These are phyloP conservation scores for Mustela nigripes DNA, from an alignment of 2,113 vertebrate species.

Conservation along the genomic window DNA sequence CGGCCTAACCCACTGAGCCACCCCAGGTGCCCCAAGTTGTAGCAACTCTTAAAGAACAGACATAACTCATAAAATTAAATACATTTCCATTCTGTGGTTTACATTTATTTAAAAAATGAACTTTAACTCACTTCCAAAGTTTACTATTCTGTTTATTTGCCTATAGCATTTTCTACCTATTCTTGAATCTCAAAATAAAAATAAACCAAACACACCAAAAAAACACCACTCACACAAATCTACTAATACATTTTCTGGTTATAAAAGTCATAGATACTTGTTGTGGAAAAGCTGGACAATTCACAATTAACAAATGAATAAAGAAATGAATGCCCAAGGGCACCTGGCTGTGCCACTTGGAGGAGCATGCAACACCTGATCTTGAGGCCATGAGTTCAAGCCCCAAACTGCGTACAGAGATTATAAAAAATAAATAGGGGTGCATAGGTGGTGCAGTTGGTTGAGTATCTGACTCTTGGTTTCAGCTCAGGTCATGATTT, in stretches of 20 bases:
- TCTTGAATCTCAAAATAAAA: neutral
- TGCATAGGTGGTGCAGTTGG: neutral
- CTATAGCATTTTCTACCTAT: neutral
- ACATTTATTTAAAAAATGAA: neutral
- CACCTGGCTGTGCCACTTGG: neutral
- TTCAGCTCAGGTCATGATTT: neutral
- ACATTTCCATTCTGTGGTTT: neutral
- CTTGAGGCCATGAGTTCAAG: neutral
- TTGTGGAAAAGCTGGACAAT: neutral
- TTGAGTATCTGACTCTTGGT: neutral
- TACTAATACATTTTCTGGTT: neutral
- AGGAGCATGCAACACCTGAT: neutral
- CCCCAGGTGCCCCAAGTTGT: neutral
- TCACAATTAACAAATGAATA: neutral
- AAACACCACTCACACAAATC: neutral
- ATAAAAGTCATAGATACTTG: neutral
- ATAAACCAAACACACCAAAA: neutral
- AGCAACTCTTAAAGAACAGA: conserved; percentile 29
- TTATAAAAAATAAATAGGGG: neutral
- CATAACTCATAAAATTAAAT: neutral
- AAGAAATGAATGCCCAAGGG: neutral
- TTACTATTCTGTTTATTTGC: neutral
- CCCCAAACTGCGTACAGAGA: neutral
- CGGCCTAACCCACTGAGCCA: too few species aligned
- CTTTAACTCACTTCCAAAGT: neutral